phyloP scores from a whole-genome alignment of 2,888 invertebrate species.

The Lepidonotus clava region DNA sequence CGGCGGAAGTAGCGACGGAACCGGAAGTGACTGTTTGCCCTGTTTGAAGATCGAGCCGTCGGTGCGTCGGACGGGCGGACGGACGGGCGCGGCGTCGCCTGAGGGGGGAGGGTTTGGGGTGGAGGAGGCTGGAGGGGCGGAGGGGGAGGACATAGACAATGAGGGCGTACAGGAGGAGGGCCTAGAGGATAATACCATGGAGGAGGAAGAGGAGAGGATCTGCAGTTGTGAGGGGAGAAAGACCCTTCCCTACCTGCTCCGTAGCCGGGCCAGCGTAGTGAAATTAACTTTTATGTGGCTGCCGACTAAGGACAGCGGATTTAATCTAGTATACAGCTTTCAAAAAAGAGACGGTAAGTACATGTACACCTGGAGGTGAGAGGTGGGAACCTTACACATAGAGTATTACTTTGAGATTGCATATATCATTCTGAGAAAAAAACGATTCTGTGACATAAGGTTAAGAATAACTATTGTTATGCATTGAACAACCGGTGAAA shows the following conservation, averaged over 20 bases:
- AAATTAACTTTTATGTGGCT: conserved; percentile 46
- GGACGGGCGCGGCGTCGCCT: neutral
- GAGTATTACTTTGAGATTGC: no score
- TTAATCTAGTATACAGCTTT: conserved; percentile 40
- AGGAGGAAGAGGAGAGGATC: neutral
- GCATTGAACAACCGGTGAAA: no score
- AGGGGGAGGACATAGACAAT: no score
- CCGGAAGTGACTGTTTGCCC: conserved; percentile 27
- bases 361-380: no score
- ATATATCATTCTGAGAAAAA: no score
- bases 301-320: conserved; percentile 39
- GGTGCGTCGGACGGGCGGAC: neutral
- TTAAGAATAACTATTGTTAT: no score
- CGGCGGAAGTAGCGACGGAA: conserved; percentile 1
- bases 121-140: neutral
- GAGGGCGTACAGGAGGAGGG: neutral
- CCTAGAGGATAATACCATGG: no score
- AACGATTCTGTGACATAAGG: no score
- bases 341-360: conserved; percentile 35
- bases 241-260: conserved; percentile 10
- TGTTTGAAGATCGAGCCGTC: conserved; percentile 9
- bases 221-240: conserved; percentile 9
- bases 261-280: neutral
- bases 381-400: no score
- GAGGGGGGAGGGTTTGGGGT: no score